phyloP scores from a whole-genome alignment of 2,113 vertebrate genomes.

The Platysteira castanea region DNA sequence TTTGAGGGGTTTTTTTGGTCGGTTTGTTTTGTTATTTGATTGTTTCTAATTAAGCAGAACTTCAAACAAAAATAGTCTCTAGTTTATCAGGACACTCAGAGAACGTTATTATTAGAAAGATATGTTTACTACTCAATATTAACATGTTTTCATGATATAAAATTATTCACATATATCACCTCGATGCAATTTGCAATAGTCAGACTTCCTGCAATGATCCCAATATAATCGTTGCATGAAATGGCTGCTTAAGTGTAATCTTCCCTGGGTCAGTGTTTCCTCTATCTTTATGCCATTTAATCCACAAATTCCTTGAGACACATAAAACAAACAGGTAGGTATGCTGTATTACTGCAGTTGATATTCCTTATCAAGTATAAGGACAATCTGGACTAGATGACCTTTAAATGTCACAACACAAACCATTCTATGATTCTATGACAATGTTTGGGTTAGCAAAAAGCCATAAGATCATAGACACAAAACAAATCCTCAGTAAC shows the following conservation, averaged over 20 bases:
- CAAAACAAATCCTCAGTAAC: background rate
- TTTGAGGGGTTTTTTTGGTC: background rate
- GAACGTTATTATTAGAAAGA: background rate
- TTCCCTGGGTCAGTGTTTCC: background rate
- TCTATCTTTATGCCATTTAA: background rate
- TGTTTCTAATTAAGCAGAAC: background rate
- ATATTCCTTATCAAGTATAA: background rate
- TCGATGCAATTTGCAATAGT: background rate
- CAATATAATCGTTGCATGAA: background rate
- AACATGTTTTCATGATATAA: background rate
- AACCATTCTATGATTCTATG: background rate
- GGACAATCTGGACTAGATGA: background rate
- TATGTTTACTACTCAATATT: background rate
- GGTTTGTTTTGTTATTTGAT: background rate
- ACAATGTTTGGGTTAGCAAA: rapidly evolving
- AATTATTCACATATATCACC: background rate
- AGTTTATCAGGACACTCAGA: background rate
- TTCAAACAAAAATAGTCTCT: background rate
- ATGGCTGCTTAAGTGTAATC: background rate
- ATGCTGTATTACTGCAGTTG: background rate
- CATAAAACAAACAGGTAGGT: background rate
- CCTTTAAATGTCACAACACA: background rate
- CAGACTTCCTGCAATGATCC: background rate
- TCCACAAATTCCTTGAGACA: background rate
- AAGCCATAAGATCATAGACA: background rate